These are phyloP conservation scores for Doryteuthis pealeii DNA, from an alignment of 1,140 invertebrate species.

Conservation along the genomic window DNA sequence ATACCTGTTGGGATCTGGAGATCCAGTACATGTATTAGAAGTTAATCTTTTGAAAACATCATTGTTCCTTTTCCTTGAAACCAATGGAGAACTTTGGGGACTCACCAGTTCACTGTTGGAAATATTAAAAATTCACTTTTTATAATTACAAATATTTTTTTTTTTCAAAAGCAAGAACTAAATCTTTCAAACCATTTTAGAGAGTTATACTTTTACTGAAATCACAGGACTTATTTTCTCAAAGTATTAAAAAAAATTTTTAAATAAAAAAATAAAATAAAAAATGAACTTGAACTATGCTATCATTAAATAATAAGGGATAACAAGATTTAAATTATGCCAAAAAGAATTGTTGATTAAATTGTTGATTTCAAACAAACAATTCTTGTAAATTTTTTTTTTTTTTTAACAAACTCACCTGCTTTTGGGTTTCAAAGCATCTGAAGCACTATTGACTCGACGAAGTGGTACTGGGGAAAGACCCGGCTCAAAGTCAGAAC, in stretches of 20 bases:
- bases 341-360: no score
- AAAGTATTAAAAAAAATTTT: no score
- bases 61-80: constrained; percentile 64
- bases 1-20: constrained; percentile 52
- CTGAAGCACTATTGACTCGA: constrained; percentile 2
- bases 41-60: constrained; percentile 80
- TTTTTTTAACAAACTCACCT: background rate
- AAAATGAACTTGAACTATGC: no score
- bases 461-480: background rate
- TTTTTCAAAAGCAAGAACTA: background rate
- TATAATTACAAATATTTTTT: background rate
- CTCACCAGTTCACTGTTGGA: constrained; percentile 19
- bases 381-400: no score
- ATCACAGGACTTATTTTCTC: no score
- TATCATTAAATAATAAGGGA: no score
- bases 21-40: constrained; percentile 64
- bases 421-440: background rate
- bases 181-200: no score
- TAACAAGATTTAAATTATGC: no score
- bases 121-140: background rate
- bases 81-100: constrained; percentile 46
- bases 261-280: no score
- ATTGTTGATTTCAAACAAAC: no score
- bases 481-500: no score
- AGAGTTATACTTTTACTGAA: no score